phyloP scores from a whole-genome alignment of 2,888 invertebrate genomes.

The Sarcophaga variegata region DNA sequence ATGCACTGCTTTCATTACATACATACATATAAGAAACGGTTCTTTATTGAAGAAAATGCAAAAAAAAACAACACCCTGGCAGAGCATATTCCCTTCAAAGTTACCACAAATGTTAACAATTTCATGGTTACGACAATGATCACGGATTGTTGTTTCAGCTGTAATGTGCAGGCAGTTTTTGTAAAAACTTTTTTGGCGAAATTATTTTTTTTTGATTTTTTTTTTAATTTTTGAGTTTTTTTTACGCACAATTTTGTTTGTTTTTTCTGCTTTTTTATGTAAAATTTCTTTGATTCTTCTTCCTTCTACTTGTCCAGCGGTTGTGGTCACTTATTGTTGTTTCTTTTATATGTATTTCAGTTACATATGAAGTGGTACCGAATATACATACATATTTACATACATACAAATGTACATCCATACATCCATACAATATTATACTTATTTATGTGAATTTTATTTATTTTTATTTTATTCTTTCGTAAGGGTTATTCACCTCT shows the following conservation, averaged over 20 bases:
- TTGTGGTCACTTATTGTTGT: conserved; percentile 45
- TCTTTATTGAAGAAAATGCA: conserved; percentile 7
- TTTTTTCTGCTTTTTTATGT: conserved; percentile 24
- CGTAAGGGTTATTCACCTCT: conserved; percentile 79
- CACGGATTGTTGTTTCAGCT: conserved; percentile 22
- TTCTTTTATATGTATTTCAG: conserved; percentile 12
- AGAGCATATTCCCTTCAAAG: conserved; percentile 13
- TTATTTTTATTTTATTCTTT: conserved; percentile 66
- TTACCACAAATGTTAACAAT: conserved; percentile 38
- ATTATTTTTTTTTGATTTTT: neutral
- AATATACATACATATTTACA: conserved; percentile 58
- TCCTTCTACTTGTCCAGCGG: conserved; percentile 5
- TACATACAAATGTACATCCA: neutral
- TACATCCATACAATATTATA: conserved; percentile 1
- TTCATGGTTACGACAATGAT: conserved; percentile 31
- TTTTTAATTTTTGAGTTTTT: neutral
- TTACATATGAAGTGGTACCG: conserved; percentile 36
- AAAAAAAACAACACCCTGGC: neutral
- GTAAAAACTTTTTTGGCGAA: conserved; percentile 4
- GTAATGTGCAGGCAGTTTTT: conserved; percentile 40
- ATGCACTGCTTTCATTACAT: neutral
- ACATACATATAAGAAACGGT: neutral
- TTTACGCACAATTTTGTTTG: conserved; percentile 45
- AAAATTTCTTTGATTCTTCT: conserved; percentile 46
- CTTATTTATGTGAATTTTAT: conserved; percentile 51